Evolutionary conservation across 1,140 invertebrate genomes (phyloP).

Genomic region (Brachionus calyciflorus): DNA sequence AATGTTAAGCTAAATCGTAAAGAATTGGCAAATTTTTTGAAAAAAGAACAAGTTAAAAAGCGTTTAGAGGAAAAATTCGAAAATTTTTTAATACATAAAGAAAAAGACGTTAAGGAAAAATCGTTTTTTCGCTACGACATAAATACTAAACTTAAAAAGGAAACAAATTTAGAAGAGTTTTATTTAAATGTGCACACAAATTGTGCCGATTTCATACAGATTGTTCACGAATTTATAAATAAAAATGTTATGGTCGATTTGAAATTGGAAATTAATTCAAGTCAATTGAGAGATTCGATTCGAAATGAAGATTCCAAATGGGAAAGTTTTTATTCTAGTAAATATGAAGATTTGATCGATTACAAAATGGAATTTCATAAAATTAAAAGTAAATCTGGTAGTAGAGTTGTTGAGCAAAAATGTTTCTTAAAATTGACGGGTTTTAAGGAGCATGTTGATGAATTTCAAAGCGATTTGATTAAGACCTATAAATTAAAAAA

Average conservation of each 20-base stretch:
- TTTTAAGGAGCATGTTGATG: conserved; percentile 8
- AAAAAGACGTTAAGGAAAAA: not conserved
- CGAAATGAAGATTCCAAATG: conserved; percentile 7
- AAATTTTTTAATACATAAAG: not conserved
- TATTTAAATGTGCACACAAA: conserved; percentile 1
- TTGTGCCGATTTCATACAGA: not conserved
- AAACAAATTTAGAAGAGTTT: not conserved
- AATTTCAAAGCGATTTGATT: conserved; percentile 19
- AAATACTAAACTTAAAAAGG: not conserved
- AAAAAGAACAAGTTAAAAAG: not conserved
- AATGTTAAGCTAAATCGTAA: not conserved
- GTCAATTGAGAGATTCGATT: not conserved
- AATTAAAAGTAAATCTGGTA: not conserved
- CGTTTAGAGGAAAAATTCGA: not conserved
- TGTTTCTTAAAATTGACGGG: conserved; percentile 16
- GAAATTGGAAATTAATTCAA: conserved; percentile 10
- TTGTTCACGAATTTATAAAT: conserved; percentile 19
- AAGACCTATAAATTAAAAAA: not conserved
- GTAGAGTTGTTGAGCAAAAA: not conserved
- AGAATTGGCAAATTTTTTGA: conserved; percentile 1
- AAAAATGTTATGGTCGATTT: conserved; percentile 8
- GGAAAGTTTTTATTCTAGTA: not conserved
- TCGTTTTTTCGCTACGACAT: conserved; percentile 21
- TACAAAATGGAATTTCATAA: conserved; percentile 28
- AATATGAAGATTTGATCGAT: not conserved